Base-by-base conservation (phyloP, 2,113 vertebrate species). In the Epinephelus moara region DNA sequence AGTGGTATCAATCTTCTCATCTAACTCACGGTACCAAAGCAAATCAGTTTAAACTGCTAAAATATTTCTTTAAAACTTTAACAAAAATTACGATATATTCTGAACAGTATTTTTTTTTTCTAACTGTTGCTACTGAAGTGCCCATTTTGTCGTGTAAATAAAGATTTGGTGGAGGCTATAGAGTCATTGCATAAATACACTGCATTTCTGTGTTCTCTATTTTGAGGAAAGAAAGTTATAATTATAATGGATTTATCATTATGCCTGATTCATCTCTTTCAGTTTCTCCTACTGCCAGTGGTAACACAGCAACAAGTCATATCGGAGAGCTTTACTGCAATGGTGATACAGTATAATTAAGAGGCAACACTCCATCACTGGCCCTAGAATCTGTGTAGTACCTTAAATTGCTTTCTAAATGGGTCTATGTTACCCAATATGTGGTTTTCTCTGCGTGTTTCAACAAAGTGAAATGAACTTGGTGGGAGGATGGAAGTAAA, bases 351-450 rank as follows among this genome's bases (percentile, higher is more conserved):
- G 90, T 88, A 80, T 93, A 94, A 96, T 95, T 94, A 96, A 94
- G 90, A 95, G 88, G 80, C 74, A 88, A 78, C 88, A 93, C 92
- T 94, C 90, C 92, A 93, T 95, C 93, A 92, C 84, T 72, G 75
- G 89, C 78, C 79, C 40, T 59, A 55, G 78, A 69, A 86, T 91
- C 87, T 79, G 84, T 87, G 87, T 88, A 92, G 92, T 89, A 84
- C 91, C 87, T 95, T 92, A 94, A 95, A 94, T 94, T 93, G 94
- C 91, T 93, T 91, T 93, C 92, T 95, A 94, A 96, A 95, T 93
- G 92, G 89, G 59, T 82, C 88, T 85, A 70, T 95, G 95, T 96
- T 95, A 96, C 92, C 93, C 91, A 95, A 95, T 96, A 94, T 95
- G 95, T 73, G 95, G 92, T 93, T 95, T 94, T 85, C 78, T 82